phyloP scores from a whole-genome alignment of 2,113 vertebrate genomes.

The Pampusana beccarii region DNA sequence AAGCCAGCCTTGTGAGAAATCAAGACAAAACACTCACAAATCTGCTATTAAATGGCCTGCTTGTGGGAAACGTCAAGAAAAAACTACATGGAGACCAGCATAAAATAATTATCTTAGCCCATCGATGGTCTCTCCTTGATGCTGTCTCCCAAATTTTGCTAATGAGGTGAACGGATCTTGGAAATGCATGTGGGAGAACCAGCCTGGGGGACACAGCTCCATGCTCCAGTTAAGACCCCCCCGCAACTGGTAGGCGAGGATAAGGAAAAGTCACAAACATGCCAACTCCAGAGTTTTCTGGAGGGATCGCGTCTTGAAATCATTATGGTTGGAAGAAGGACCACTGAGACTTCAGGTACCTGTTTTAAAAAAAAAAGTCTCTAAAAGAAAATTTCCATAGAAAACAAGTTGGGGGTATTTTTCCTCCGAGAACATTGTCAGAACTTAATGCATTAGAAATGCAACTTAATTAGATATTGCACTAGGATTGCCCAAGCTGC shows the following conservation, averaged over 20 bases:
- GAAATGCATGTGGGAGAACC: not conserved
- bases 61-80: not conserved
- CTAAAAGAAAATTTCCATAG: not conserved
- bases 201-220: not conserved
- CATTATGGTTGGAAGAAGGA: not conserved
- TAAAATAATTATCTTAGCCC: not conserved
- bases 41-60: not conserved
- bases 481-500: not conserved
- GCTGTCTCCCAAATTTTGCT: not conserved
- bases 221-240: not conserved
- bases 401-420: not conserved
- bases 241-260: not conserved
- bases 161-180: not conserved
- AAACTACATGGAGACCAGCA: not conserved
- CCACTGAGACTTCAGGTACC: not conserved
- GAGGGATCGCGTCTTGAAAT: not conserved
- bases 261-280: not conserved
- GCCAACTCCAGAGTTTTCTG: not conserved
- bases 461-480: not conserved
- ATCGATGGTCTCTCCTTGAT: not conserved
- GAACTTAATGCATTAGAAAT: not conserved
- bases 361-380: not conserved
- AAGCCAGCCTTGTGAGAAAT: not conserved
- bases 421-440: not conserved
- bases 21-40: not conserved